Conservation (phyloP, 1,140 invertebrate species). For the Heliconius hewitsoni region DNA sequence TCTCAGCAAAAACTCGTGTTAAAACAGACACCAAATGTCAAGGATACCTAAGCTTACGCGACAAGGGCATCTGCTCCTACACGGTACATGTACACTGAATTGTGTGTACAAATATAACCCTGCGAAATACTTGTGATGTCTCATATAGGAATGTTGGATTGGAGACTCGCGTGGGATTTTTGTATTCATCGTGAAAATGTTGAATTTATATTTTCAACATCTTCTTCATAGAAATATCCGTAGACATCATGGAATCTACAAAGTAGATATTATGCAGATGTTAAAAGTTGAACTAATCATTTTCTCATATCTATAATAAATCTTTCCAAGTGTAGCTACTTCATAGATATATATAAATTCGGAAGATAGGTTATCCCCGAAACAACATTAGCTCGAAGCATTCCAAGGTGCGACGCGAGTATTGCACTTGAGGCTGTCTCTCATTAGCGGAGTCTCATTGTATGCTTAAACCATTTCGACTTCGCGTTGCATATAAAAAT, state of each 20-base stretch:
- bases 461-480: constrained; percentile 32
- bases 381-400: not conserved
- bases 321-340: not conserved
- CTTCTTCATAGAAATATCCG: too few species aligned
- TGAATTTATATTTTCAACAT: too few species aligned
- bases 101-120: not conserved
- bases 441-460: constrained; percentile 33
- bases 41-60: constrained; percentile 23
- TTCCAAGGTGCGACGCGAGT: constrained; percentile 1
- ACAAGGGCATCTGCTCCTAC: not conserved
- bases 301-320: too few species aligned
- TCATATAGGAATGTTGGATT: not conserved
- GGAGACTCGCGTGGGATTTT: not conserved
- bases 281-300: too few species aligned
- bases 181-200: not conserved
- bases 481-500: constrained; percentile 33
- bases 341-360: not conserved
- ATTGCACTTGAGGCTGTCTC: constrained; percentile 23
- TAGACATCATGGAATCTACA: too few species aligned
- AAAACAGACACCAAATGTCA: constrained; percentile 33
- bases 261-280: too few species aligned
- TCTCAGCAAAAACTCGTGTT: not conserved
- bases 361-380: not conserved
- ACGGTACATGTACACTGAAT: not conserved
- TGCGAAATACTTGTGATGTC: not conserved